Conservation (phyloP, 2,888 invertebrate genomes). For the Dryobota labecula region DNA sequence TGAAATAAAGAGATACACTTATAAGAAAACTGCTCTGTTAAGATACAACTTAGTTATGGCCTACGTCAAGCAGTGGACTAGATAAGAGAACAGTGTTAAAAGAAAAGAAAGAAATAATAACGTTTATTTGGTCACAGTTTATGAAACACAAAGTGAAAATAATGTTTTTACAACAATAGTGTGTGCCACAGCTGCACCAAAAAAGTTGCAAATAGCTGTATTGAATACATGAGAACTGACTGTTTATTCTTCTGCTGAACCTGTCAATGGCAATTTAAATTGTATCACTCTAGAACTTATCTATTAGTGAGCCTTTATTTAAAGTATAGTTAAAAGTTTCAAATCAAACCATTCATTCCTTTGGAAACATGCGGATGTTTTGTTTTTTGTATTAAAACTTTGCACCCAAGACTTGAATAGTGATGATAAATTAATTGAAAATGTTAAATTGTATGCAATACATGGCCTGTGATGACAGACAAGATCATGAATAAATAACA, state of each 20-base stretch:
- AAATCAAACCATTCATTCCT: not conserved
- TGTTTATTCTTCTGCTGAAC: not conserved
- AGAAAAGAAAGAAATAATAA: too few species aligned
- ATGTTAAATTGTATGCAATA: conserved; percentile 14
- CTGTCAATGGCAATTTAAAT: not conserved
- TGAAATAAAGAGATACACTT: not conserved
- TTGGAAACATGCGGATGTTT: not conserved
- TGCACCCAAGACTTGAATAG: not conserved
- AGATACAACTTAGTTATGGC: not conserved
- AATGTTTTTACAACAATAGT: too few species aligned
- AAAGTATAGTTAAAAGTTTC: not conserved
- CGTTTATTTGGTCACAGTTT: too few species aligned
- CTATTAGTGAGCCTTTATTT: not conserved
- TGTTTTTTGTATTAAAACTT: not conserved
- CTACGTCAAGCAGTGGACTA: not conserved
- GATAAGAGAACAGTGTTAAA: not conserved
- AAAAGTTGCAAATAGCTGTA: too few species aligned
- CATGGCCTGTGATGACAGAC: conserved; percentile 25
- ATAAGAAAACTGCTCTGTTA: not conserved
- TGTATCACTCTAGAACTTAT: not conserved
- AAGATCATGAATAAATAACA: conserved; percentile 31
- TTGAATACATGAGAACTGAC: not conserved
- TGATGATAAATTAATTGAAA: conserved; percentile 13
- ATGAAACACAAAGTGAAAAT: too few species aligned
- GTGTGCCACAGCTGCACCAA: too few species aligned